Conservation (phyloP, 2,797 vertebrate species). For the Sebastes diaconus region DNA sequence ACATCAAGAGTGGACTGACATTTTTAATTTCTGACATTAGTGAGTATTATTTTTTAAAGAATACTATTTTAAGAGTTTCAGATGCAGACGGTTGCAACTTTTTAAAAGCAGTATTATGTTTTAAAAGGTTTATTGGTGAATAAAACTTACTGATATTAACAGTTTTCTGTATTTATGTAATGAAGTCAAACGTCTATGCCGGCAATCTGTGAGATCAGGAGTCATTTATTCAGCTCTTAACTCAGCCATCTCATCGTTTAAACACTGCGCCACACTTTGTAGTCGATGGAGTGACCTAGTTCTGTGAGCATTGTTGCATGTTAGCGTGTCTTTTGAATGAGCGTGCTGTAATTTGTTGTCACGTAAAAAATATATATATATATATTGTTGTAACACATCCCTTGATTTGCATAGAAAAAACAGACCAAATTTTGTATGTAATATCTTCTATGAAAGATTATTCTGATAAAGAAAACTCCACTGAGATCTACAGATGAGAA, state of each 20-base stretch:
- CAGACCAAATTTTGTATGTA: conserved; percentile 26
- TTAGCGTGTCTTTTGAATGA: conserved; percentile 51
- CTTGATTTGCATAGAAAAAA: conserved; percentile 15
- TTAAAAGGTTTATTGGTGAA: background rate
- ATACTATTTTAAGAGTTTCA: background rate
- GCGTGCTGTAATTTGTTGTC: conserved; percentile 40
- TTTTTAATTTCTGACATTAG: background rate
- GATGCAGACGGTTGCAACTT: background rate
- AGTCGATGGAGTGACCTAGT: conserved; percentile 23
- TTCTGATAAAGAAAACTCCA: conserved; percentile 28
- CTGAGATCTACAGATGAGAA: conserved; percentile 16
- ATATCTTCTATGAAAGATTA: conserved; percentile 37
- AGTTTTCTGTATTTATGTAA: conserved; percentile 1
- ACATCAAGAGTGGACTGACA: background rate
- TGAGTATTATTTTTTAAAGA: background rate
- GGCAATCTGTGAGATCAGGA: background rate
- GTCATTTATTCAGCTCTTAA: background rate
- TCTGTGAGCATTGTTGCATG: conserved; percentile 48
- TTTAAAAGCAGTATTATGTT: background rate
- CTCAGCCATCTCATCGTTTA: background rate
- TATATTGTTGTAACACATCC: conserved; percentile 11
- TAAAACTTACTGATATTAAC: background rate
- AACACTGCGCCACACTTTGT: background rate
- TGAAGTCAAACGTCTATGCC: background rate
- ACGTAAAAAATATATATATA: background rate